Evolutionary conservation across 1,140 invertebrate species (phyloP).

Genomic region (Zaprionus lachaisei): DNA sequence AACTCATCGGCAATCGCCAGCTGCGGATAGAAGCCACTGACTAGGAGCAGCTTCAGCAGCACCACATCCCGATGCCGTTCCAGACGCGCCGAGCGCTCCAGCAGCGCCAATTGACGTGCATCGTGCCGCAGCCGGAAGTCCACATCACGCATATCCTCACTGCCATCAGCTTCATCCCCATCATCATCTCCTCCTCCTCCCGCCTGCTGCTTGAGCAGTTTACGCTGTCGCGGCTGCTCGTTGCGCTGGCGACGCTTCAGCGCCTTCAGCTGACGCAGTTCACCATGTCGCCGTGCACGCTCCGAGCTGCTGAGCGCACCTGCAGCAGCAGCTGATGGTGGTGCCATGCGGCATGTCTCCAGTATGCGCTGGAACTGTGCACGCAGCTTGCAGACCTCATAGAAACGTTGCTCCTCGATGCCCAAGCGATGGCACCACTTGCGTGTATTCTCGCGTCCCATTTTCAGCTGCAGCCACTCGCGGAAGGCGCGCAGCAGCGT

Average conservation of each 20-base stretch:
- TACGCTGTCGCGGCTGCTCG: constrained; percentile 89
- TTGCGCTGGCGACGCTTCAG: constrained; percentile 89
- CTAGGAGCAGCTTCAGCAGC: constrained; percentile 95
- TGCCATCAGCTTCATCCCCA: constrained; percentile 85
- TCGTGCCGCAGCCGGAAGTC: constrained; percentile 93
- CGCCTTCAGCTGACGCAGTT: constrained; percentile 93
- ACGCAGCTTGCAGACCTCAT: constrained; percentile 97
- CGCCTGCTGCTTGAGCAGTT: constrained; percentile 88
- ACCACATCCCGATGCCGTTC: constrained; percentile 93
- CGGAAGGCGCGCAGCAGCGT: constrained; percentile 95
- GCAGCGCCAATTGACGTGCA: constrained; percentile 86
- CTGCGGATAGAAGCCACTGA: constrained; percentile 97
- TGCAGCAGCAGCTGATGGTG: constrained; percentile 9
- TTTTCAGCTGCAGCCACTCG: constrained; percentile 94
- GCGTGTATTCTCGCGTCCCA: constrained; percentile 85
- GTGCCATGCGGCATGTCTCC: constrained; percentile 89
- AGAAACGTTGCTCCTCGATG: constrained; percentile 98
- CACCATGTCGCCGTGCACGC: constrained; percentile 92
- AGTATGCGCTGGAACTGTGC: constrained; percentile 95
- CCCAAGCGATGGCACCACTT: constrained; percentile 95
- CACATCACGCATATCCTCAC: constrained; percentile 94
- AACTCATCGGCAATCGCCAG: constrained; percentile 96
- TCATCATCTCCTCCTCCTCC: constrained; percentile 65
- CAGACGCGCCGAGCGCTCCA: constrained; percentile 85
- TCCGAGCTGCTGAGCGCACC: constrained; percentile 90